These are phyloP conservation scores for Marmota monax DNA, from an alignment of 2,113 vertebrate genomes.

Conservation along the genomic window DNA sequence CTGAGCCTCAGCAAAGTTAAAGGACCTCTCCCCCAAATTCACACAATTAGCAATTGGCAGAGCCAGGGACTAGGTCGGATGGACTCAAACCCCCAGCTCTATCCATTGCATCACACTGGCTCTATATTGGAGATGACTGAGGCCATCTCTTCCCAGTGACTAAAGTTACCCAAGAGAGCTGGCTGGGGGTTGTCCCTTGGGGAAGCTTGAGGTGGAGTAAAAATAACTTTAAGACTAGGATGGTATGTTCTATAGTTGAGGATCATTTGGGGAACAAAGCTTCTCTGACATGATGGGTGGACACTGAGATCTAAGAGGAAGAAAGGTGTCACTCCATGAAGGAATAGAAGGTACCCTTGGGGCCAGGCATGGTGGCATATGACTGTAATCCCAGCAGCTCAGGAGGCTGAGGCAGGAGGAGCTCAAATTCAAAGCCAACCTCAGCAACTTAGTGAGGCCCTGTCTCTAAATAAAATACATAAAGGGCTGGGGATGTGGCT, in stretches of 20 bases:
- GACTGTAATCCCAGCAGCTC: too few species aligned
- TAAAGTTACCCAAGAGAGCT: not conserved
- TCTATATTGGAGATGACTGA: not conserved
- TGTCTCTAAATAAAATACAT: too few species aligned
- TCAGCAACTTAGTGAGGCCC: too few species aligned
- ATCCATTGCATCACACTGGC: not conserved
- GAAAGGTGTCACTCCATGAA: not conserved
- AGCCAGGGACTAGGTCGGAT: not conserved
- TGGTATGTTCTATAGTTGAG: not conserved
- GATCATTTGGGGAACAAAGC: not conserved
- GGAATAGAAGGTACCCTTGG: not conserved
- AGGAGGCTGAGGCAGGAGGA: too few species aligned
- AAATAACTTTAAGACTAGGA: not conserved
- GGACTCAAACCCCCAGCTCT: not conserved
- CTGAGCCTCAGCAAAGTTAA: not conserved
- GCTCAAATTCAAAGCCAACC: too few species aligned
- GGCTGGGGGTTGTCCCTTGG: not conserved
- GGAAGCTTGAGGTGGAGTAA: not conserved
- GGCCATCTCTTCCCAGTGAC: not conserved
- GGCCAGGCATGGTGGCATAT: too few species aligned
- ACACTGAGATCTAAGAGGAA: not conserved
- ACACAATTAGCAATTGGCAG: not conserved
- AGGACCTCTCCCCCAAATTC: not conserved
- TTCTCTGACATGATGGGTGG: not conserved
- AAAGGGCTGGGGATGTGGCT: too few species aligned